Conservation (phyloP, 2,113 vertebrate species). For the Apus apus region DNA sequence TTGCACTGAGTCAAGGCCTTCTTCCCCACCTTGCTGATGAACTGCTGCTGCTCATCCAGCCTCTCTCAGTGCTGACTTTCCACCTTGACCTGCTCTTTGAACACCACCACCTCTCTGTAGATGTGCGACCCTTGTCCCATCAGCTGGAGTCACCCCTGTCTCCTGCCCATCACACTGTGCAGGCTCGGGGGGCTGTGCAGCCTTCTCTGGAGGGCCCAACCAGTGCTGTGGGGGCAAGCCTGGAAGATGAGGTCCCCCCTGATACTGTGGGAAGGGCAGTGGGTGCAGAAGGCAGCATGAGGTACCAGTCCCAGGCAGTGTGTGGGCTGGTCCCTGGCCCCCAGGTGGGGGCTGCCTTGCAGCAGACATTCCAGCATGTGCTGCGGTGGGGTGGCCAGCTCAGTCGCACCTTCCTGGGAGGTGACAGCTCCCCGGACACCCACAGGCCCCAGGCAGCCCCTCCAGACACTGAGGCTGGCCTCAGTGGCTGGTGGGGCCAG, state of each 20-base stretch:
- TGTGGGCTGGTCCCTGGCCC: conserved; percentile 54
- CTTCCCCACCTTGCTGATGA: conserved; percentile 70
- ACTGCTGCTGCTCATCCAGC: conserved; percentile 79
- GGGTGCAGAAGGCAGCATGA: background rate
- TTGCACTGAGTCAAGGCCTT: conserved; percentile 72
- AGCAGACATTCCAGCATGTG: conserved; percentile 85
- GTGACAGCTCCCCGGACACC: background rate
- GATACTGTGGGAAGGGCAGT: conserved; percentile 63
- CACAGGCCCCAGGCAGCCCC: background rate
- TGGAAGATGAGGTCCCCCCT: background rate
- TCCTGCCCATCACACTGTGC: rapidly evolving
- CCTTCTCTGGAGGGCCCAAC: background rate
- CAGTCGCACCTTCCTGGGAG: conserved; percentile 73
- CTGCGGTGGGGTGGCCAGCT: conserved; percentile 84
- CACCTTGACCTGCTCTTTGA: conserved; percentile 83
- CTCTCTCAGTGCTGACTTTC: conserved; percentile 79
- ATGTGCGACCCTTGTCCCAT: background rate
- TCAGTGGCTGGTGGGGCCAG: conserved; percentile 73
- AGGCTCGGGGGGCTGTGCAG: background rate
- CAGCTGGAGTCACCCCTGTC: background rate
- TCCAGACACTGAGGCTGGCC: background rate
- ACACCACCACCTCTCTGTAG: conserved; percentile 75
- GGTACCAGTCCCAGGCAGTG: background rate
- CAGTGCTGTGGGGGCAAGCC: background rate
- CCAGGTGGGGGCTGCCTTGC: conserved; percentile 83